These are phyloP conservation scores for Silurus glanis DNA, from an alignment of 2,113 vertebrate species.

Conservation along the genomic window DNA sequence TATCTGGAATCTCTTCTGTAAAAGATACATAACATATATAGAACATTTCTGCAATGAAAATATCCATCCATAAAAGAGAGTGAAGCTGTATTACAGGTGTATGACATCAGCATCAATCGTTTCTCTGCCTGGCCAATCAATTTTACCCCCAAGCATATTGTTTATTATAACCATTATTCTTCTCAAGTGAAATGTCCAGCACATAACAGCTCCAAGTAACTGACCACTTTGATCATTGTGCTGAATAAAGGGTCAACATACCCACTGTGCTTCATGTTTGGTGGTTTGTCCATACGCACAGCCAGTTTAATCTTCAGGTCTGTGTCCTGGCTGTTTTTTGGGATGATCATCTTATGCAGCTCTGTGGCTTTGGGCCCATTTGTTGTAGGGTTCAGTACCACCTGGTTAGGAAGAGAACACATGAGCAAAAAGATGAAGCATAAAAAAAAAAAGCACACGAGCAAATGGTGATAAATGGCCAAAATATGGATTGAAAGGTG, in stretches of 20 bases:
- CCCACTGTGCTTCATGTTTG: slow-evolving; percentile 98
- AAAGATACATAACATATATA: not conserved
- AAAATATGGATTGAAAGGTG: slow-evolving; percentile 11
- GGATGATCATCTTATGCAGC: slow-evolving; percentile 89
- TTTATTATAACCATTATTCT: not conserved
- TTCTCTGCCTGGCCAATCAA: not conserved
- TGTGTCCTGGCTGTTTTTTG: slow-evolving; percentile 91
- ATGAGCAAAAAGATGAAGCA: not conserved
- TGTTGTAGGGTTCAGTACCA: slow-evolving; percentile 88
- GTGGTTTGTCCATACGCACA: slow-evolving; percentile 94
- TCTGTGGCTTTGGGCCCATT: slow-evolving; percentile 89
- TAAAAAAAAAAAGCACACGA: not conserved
- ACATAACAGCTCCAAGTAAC: not conserved
- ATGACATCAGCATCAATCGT: not conserved
- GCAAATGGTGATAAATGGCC: not conserved
- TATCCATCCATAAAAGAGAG: not conserved
- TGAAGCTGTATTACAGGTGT: not conserved
- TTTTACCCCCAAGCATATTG: not conserved
- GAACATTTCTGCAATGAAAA: not conserved
- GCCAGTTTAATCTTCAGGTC: slow-evolving; percentile 94
- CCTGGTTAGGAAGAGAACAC: slow-evolving; percentile 70
- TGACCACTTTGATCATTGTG: not conserved
- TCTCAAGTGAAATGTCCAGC: not conserved
- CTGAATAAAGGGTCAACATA: slow-evolving; percentile 64
- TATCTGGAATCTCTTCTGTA: not conserved